Evolutionary conservation across 1,140 invertebrate species (phyloP).

Genomic region (Microplitis mediator): DNA sequence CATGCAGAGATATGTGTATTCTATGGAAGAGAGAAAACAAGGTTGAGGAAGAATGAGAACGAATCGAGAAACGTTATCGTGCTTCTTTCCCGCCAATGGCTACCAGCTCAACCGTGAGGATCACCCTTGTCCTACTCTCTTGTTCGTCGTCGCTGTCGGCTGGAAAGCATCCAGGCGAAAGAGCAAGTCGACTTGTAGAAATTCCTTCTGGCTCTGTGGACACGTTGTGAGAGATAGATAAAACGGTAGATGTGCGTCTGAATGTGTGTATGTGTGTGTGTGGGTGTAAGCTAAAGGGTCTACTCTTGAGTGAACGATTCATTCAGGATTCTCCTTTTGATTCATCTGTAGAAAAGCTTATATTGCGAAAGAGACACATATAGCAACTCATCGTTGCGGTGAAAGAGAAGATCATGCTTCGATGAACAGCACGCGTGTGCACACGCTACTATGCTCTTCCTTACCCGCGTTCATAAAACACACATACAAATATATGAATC

Average conservation of each 20-base stretch:
- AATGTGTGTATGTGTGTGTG: no score
- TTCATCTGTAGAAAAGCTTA: not conserved
- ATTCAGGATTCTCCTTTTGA: slow-evolving; percentile 20
- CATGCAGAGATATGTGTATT: not conserved
- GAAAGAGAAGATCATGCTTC: slow-evolving; percentile 12
- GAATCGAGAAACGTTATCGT: slow-evolving; percentile 13
- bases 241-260: not conserved
- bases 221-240: slow-evolving; percentile 18
- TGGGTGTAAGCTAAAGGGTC: not conserved
- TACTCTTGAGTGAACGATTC: slow-evolving; percentile 18
- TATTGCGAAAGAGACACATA: not conserved
- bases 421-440: slow-evolving; percentile 19
- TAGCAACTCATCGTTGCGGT: slow-evolving; percentile 1
- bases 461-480: not conserved
- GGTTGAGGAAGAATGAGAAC: not conserved
- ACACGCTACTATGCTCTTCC: not conserved
- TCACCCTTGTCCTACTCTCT: slow-evolving; percentile 15
- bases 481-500: no score
- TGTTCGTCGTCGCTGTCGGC: slow-evolving; percentile 11
- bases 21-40: not conserved
- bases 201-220: slow-evolving; percentile 9
- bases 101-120: slow-evolving; percentile 19
- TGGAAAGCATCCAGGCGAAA: slow-evolving; percentile 17
- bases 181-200: slow-evolving; percentile 21
- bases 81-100: not conserved